Evolutionary conservation across 2,888 invertebrate species (phyloP).

Genomic region (Nemotelus pantherinus): DNA sequence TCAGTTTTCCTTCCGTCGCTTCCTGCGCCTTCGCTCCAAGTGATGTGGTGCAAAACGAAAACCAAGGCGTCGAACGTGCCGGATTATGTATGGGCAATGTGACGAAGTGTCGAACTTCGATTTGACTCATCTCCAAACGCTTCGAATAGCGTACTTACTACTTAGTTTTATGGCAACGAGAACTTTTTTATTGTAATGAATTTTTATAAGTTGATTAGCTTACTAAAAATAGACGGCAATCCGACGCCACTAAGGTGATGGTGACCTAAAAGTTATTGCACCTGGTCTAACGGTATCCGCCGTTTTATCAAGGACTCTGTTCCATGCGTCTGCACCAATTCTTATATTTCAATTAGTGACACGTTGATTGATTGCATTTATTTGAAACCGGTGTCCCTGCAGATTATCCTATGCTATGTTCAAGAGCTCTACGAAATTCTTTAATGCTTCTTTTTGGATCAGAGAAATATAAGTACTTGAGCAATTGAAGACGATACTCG

Average conservation of each 20-base stretch:
- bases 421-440: too few relatives aligned
- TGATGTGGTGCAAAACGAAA: background rate
- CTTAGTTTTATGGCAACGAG: slow-evolving; percentile 30
- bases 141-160: background rate
- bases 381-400: too few relatives aligned
- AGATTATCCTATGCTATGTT: too few relatives aligned
- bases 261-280: slow-evolving; percentile 11
- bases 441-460: too few relatives aligned
- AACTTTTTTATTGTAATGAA: slow-evolving; percentile 30
- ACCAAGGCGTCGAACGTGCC: slow-evolving; percentile 11
- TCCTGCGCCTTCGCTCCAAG: background rate
- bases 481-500: too few relatives aligned
- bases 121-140: too few relatives aligned
- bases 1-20: background rate
- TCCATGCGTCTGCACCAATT: too few relatives aligned
- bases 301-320: background rate
- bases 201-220: slow-evolving; percentile 5
- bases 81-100: slow-evolving; percentile 33
- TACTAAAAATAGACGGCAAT: slow-evolving; percentile 29
- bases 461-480: too few relatives aligned
- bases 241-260: slow-evolving; percentile 35
- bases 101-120: too few relatives aligned
- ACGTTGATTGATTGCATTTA: too few relatives aligned
- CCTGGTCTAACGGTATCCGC: slow-evolving; percentile 20
- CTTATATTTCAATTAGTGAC: too few relatives aligned